Evolutionary conservation across 1,140 invertebrate genomes (phyloP), one percentile per base, ranked within the genome.

Genomic region (Leucophenga varia): DNA sequence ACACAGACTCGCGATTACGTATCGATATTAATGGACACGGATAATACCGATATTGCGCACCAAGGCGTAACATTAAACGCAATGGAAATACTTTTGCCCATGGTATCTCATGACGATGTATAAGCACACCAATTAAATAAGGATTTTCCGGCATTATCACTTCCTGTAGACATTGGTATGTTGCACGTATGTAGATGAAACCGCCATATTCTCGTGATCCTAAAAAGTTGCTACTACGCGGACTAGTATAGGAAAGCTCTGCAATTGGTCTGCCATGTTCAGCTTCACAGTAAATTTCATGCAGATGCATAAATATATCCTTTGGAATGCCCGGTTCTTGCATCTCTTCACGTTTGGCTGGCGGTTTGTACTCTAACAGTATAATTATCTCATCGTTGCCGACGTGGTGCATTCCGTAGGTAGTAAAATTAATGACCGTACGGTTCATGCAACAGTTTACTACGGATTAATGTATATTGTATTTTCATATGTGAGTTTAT

Each of bases 371-470:
- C 75, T 93, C 90, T 8, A 95, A 74, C 21, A 93, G 61, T 49
- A 93, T 82, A 43, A 93, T 83, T 14, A 94, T 76, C 79, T 95
- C 92, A 73, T 93, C 90, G 68, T 93, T 91, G 12, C 89, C 90
- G 19, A 93, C 88, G 44, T 86, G 86, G 39, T 85, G 84, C 61
- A 95, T 76, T 16, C 91, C 91, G 56, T 84, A 80, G 0, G 88
- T 90, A 6, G 86, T 85, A 52, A 93, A 86, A 74, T 88, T 89
- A 84, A 91, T 91, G 52, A 88, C 89, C 46, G 81, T 79, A 54
- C 84, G 83, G 59, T 89, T 89, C 44, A 91, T 83, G 74, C 90
- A 93, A 73, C 90, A 93, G 59, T 86, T 87, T 78, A 93, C 89
- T 91, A 56, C 0, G n/a, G 12, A 25, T 6, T 10, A 25, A 25